These are phyloP conservation scores for Acanthosepion pharaonis DNA, from an alignment of 2,888 invertebrate genomes.

Conservation along the genomic window DNA sequence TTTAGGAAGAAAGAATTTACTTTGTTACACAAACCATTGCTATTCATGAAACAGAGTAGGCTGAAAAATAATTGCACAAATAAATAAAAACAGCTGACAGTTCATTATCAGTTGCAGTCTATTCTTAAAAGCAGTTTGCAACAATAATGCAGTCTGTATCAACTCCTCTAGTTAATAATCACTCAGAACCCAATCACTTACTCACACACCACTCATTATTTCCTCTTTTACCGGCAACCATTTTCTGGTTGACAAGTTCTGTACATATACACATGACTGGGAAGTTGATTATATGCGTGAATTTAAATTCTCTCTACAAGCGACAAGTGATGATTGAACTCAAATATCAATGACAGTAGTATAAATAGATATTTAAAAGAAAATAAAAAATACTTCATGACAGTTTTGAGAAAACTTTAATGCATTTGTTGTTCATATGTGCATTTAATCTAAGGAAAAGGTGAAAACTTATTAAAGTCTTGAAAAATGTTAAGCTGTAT, in stretches of 20 bases:
- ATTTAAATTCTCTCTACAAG: not conserved
- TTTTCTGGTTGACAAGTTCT: not conserved
- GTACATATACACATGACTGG: not conserved
- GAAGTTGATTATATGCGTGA: not conserved
- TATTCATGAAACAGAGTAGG: not conserved
- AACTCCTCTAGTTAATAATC: not conserved
- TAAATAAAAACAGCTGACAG: slow-evolving; percentile 33
- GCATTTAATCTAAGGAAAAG: too few relatives aligned
- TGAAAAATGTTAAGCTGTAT: too few relatives aligned
- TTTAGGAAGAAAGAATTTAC: not conserved
- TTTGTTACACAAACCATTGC: not conserved
- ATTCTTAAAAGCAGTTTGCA: slow-evolving; percentile 2
- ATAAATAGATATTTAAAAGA: too few relatives aligned
- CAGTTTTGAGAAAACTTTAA: too few relatives aligned
- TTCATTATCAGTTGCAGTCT: not conserved
- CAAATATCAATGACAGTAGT: not conserved
- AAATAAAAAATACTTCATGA: too few relatives aligned
- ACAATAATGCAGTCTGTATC: not conserved
- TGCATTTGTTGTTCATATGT: too few relatives aligned
- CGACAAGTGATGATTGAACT: not conserved
- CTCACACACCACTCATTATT: not conserved
- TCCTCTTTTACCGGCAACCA: not conserved
- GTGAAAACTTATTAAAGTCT: too few relatives aligned
- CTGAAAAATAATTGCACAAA: not conserved
- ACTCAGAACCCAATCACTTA: not conserved